These are phyloP conservation scores for Chesias legatella DNA, from an alignment of 2,888 invertebrate species.

Conservation along the genomic window DNA sequence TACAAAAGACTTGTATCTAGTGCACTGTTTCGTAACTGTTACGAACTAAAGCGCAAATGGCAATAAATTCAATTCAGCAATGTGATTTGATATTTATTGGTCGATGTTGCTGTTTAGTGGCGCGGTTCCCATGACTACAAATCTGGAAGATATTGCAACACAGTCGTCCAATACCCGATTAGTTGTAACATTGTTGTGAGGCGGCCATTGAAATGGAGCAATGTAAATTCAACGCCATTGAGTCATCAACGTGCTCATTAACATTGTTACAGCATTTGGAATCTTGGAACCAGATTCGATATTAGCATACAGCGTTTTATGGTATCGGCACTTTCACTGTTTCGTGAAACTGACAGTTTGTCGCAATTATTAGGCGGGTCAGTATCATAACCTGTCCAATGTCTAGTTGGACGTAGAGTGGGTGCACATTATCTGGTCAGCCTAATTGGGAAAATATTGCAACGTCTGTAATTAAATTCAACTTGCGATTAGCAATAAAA, in stretches of 20 bases:
- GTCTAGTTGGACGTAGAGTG: too few relatives aligned
- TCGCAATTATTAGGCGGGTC: constrained; percentile 15
- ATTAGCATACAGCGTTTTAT: constrained; percentile 21
- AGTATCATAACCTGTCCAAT: constrained; percentile 9
- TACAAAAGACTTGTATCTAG: constrained; percentile 23
- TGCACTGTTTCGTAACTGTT: constrained; percentile 42
- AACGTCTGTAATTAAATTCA: not conserved
- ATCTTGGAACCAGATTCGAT: constrained; percentile 9
- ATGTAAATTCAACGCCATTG: constrained; percentile 9
- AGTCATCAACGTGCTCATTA: constrained; percentile 15
- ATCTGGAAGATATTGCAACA: constrained; percentile 22
- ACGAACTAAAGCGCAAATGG: constrained; percentile 42
- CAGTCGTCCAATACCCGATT: constrained; percentile 20
- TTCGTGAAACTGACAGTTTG: constrained; percentile 21
- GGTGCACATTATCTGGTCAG: too few relatives aligned
- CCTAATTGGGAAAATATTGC: not conserved
- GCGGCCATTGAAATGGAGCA: constrained; percentile 20
- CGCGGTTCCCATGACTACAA: constrained; percentile 49
- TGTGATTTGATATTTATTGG: constrained; percentile 68
- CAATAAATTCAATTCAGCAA: constrained; percentile 56
- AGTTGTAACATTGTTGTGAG: constrained; percentile 20
- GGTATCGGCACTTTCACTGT: constrained; percentile 30
- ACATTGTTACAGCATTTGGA: constrained; percentile 14
- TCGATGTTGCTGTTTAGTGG: constrained; percentile 50
- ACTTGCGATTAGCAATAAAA: not conserved